A percentile compares a stretch with the other conserved stretches of the same genome.
Conservation (phyloP, 2,888 invertebrate genomes). For the Melikaiella ostensackeni region DNA sequence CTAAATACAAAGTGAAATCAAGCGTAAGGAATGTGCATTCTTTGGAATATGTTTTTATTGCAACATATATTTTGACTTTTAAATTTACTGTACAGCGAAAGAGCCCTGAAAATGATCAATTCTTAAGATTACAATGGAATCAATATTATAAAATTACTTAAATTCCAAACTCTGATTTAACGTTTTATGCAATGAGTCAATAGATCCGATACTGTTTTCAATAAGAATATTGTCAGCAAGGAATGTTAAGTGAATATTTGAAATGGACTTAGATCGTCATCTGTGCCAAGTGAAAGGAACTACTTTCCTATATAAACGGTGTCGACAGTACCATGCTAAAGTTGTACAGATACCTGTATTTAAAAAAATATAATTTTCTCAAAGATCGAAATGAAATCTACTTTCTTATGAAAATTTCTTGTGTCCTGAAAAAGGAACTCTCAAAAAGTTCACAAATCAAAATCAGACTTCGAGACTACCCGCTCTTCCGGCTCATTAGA, state of each 20-base stretch:
- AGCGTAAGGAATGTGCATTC: too few species aligned
- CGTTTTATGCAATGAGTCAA: background rate
- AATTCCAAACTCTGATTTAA: background rate
- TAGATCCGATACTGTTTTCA: constrained; percentile 1
- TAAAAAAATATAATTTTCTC: too few species aligned
- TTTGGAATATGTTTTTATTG: too few species aligned
- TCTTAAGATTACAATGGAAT: background rate
- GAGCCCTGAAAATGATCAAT: background rate
- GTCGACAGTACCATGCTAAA: background rate
- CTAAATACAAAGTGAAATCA: too few species aligned
- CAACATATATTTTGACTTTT: background rate
- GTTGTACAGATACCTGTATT: background rate
- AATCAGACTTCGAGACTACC: too few species aligned
- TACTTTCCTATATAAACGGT: background rate
- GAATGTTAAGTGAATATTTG: background rate
- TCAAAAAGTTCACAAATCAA: too few species aligned
- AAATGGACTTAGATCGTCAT: background rate
- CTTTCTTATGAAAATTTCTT: too few species aligned
- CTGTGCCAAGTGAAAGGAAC: constrained; percentile 1
- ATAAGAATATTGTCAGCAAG: background rate
- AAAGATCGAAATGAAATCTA: too few species aligned
- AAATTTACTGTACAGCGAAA: background rate
- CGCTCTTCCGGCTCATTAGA: too few species aligned
- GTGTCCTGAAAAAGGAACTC: too few species aligned
- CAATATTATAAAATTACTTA: background rate